These are phyloP conservation scores for Leptinotarsa peninsularis DNA, from an alignment of 2,888 invertebrate genomes.

Conservation along the genomic window DNA sequence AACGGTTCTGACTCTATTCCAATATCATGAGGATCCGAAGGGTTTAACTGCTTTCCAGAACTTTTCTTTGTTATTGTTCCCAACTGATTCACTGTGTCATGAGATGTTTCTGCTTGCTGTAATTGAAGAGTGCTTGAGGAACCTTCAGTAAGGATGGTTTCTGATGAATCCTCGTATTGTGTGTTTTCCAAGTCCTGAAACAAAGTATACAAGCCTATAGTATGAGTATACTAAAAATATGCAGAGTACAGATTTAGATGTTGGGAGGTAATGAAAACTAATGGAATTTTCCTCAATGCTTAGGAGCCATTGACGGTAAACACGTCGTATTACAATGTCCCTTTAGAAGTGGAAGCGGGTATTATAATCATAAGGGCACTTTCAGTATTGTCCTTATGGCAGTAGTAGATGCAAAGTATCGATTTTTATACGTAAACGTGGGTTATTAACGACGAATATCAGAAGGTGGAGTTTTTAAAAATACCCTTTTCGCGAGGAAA, in stretches of 20 bases:
- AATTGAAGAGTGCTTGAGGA: too few relatives aligned
- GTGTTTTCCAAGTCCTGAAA: conserved; percentile 9
- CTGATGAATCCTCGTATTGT: conserved; percentile 9
- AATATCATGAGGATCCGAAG: too few relatives aligned
- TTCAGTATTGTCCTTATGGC: conserved; percentile 47
- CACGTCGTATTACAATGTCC: conserved; percentile 7
- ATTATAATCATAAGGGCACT: conserved; percentile 27
- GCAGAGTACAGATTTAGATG: too few relatives aligned
- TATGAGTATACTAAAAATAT: neutral
- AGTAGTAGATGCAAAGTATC: conserved; percentile 60
- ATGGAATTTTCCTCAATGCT: neutral
- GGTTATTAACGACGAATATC: conserved; percentile 55
- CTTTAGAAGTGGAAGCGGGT: conserved; percentile 27
- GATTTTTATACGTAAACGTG: conserved; percentile 56
- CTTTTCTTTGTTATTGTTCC: too few relatives aligned
- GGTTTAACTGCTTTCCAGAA: too few relatives aligned
- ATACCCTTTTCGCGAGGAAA: conserved; percentile 23
- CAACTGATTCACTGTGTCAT: too few relatives aligned
- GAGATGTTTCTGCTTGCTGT: too few relatives aligned
- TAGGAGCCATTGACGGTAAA: neutral
- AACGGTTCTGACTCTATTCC: too few relatives aligned
- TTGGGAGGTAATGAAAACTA: neutral
- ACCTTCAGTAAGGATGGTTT: neutral
- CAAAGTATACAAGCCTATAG: conserved; percentile 4
- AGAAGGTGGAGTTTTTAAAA: conserved; percentile 55